Evolutionary conservation across 2,888 invertebrate genomes (phyloP), one percentile per base, ranked within the genome.

Genomic region (Sinelater perroti): DNA sequence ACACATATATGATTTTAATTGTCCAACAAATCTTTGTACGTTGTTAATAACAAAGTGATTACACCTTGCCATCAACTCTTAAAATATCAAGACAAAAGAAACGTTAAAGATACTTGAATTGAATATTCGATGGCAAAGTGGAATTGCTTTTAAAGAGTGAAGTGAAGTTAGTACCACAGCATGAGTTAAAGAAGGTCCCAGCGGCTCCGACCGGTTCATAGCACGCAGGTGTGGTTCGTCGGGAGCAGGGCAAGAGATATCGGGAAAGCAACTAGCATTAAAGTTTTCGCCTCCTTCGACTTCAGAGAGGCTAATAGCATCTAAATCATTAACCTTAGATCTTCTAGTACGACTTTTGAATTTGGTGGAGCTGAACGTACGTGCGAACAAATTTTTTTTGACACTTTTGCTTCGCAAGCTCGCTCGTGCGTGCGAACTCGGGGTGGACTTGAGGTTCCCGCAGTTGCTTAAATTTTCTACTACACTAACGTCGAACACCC

Each of bases 151-250:
- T 11, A 13, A 56, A 62, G 50, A 61, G 54, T 59, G 68, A 70
- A 72, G 74, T 75, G 72, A 76, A 77, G 77, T 78, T 77, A 78
- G 78, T 78, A 78, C 77, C 77, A 70, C 73, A 70, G 71, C 65
- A 70, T 74, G 68, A 72, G 71, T 66, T 65, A 72, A 69, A 66
- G 74, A 66, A 67, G 70, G 68, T 69, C 72, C 72, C 64, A 71
- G 69, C 62, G 70, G 62, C 44, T 74, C 72, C 72, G 16, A 56
- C 62, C 62, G 61, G 47, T 54, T 61, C 59, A 65, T 68, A 65
- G 61, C 61, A 66, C 70, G 69, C 67, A 69, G 68, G 69, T 55
- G 66, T 56, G 60, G 52, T 58, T 68, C 69, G 55, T 67, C 50
- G 52, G 60, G 54, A 36, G 56, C 28, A 42, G 75, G 71, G 70